These are phyloP conservation scores for Gonioctena quinquepunctata DNA, from an alignment of 1,140 invertebrate genomes.

Conservation along the genomic window DNA sequence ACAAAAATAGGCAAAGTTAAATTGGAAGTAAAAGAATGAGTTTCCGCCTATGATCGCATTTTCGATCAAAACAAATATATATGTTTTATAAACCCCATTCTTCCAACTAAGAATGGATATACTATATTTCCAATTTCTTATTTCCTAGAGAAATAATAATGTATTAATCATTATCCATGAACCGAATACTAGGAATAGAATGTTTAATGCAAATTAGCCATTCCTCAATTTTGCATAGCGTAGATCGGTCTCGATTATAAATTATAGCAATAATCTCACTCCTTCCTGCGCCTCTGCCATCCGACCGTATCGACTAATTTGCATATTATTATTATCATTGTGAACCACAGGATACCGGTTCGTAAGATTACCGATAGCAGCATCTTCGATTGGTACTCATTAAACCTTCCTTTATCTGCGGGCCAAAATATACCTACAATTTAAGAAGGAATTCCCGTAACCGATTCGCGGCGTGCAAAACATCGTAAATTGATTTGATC, in stretches of 20 bases:
- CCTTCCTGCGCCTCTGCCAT: neutral
- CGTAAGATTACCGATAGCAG: neutral
- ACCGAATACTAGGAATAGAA: too few relatives aligned
- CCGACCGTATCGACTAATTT: neutral
- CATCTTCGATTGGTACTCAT: neutral
- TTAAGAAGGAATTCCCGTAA: neutral
- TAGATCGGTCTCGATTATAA: neutral
- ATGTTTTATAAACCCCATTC: too few relatives aligned
- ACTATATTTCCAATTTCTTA: too few relatives aligned
- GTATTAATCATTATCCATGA: too few relatives aligned
- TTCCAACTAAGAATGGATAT: too few relatives aligned
- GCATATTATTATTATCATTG: neutral
- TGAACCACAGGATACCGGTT: neutral
- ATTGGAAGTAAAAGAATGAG: too few relatives aligned
- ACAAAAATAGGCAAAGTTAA: too few relatives aligned
- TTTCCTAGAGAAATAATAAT: too few relatives aligned
- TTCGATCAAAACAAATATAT: too few relatives aligned
- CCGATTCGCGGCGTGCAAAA: neutral
- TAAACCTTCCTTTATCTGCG: neutral
- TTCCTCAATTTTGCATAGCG: neutral
- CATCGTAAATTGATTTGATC: too few relatives aligned
- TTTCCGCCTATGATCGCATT: too few relatives aligned
- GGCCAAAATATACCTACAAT: neutral
- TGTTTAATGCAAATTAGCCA: too few relatives aligned
- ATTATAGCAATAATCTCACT: neutral